A percentile compares a stretch with the other conserved stretches of the same genome.
Evolutionary conservation across 2,113 vertebrate genomes (phyloP).

Genomic region (Origma solitaria): DNA sequence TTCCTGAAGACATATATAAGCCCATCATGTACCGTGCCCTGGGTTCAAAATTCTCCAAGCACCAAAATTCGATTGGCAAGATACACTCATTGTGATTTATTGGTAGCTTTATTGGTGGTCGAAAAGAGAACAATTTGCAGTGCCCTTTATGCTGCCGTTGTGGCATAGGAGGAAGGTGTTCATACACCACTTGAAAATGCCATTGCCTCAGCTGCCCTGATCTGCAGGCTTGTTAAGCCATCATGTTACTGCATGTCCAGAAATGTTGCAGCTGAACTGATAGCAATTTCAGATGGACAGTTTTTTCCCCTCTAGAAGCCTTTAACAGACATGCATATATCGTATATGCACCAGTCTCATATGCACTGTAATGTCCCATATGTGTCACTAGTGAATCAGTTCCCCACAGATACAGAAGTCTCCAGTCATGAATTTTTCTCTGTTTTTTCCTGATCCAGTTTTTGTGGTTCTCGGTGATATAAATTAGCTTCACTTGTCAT

Average conservation of each 20-base stretch:
- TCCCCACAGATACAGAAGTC: not conserved
- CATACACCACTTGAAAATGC: not conserved
- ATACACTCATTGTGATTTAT: not conserved
- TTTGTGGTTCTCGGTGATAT: not conserved
- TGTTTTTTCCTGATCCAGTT: not conserved
- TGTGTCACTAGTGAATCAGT: not conserved
- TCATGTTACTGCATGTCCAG: not conserved
- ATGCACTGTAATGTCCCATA: rapidly evolving
- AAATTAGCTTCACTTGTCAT: not conserved
- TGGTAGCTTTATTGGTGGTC: not conserved
- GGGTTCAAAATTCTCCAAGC: not conserved
- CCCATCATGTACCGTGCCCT: not conserved
- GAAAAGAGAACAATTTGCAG: not conserved
- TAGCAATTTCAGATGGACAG: not conserved
- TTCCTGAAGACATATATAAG: not conserved
- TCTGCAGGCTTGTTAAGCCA: not conserved
- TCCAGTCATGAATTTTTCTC: not conserved
- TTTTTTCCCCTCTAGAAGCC: not conserved
- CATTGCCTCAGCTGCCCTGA: not conserved
- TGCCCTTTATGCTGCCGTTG: not conserved
- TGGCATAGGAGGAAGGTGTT: not conserved
- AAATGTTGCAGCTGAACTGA: not conserved
- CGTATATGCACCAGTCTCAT: not conserved
- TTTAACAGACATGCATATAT: not conserved
- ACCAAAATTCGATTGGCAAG: not conserved